Evolutionary conservation across 1,140 invertebrate genomes (phyloP).

Genomic region (Drosophila miranda): DNA sequence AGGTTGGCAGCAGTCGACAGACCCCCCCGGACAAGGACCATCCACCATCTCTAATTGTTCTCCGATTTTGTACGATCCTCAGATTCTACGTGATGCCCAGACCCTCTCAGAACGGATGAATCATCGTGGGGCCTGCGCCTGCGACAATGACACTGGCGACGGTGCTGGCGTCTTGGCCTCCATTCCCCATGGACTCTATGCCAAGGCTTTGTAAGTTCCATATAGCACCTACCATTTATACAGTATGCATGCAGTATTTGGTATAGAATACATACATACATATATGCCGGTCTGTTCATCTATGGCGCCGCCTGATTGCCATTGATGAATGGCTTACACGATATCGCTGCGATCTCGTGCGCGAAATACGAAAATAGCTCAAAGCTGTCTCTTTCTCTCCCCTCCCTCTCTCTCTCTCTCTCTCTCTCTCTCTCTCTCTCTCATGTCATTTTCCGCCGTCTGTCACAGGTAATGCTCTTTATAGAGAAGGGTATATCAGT

Average conservation of each 20-base stretch:
- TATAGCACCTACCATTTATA: neutral
- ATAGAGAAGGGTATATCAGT: neutral
- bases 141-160: slow-evolving; percentile 99
- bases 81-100: slow-evolving; percentile 97
- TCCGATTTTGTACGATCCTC: slow-evolving; percentile 11
- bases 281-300: slow-evolving; percentile 30
- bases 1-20: slow-evolving; percentile 85
- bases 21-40: neutral
- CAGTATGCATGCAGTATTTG: slow-evolving; percentile 1
- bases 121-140: slow-evolving; percentile 98
- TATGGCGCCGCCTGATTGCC: slow-evolving; percentile 51
- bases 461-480: slow-evolving; percentile 37
- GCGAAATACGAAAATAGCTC: slow-evolving; percentile 61
- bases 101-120: slow-evolving; percentile 97
- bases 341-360: slow-evolving; percentile 71
- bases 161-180: slow-evolving; percentile 98
- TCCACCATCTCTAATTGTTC: slow-evolving; percentile 1
- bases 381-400: slow-evolving; percentile 16
- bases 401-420: neutral
- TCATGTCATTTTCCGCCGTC: slow-evolving; percentile 42
- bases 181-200: slow-evolving; percentile 97
- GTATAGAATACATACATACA: too few species aligned
- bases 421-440: neutral
- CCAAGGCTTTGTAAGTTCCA: slow-evolving; percentile 89
- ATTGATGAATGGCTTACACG: slow-evolving; percentile 61